Evolutionary conservation across 2,888 invertebrate genomes (phyloP).

Genomic region (Oasisia sp.): DNA sequence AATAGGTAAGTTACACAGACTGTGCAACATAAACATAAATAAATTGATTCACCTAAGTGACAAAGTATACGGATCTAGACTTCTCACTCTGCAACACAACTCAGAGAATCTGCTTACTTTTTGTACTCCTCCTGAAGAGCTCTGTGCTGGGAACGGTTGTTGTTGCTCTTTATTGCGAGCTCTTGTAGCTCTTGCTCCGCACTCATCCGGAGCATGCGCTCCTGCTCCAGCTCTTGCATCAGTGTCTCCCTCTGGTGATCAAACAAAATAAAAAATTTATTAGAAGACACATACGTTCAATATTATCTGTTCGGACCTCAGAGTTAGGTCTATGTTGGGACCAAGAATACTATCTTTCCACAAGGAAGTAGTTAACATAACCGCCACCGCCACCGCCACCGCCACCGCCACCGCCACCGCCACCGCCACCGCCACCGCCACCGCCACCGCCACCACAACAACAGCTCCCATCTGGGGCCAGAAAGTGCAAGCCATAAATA

Average conservation of each 20-base stretch:
- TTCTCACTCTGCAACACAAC: background rate
- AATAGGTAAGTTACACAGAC: too few relatives aligned
- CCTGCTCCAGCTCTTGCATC: constrained; percentile 57
- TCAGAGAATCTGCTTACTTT: constrained; percentile 46
- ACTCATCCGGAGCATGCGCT: constrained; percentile 56
- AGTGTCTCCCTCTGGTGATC: constrained; percentile 43
- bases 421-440: background rate
- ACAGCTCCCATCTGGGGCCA: background rate
- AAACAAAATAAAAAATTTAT: background rate
- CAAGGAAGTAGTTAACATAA: too few relatives aligned
- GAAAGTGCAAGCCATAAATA: background rate
- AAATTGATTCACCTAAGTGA: too few relatives aligned
- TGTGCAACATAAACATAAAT: too few relatives aligned
- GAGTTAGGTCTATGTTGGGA: too few relatives aligned
- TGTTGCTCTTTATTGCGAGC: constrained; percentile 54
- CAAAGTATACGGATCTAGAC: too few relatives aligned
- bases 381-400: background rate
- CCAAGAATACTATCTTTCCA: too few relatives aligned
- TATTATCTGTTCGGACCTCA: too few relatives aligned
- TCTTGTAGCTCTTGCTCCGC: constrained; percentile 56
- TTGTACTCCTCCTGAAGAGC: constrained; percentile 56
- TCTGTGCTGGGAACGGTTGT: constrained; percentile 44
- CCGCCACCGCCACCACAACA: background rate
- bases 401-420: background rate
- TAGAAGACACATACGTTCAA: too few relatives aligned